These are phyloP conservation scores for Gymnobelideus leadbeateri DNA, from an alignment of 2,113 vertebrate genomes.

Conservation along the genomic window DNA sequence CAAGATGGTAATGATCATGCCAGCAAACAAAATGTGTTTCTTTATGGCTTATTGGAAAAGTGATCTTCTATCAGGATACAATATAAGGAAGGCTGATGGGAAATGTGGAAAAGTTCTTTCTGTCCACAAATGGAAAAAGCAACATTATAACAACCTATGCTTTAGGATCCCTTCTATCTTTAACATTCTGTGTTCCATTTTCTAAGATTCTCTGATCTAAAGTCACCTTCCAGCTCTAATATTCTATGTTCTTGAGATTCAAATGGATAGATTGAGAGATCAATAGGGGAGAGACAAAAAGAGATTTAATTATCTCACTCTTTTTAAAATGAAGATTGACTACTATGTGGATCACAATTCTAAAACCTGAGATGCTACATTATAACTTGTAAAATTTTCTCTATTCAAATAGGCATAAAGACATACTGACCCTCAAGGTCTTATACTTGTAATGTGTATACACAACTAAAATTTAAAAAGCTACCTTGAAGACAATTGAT, in stretches of 20 bases:
- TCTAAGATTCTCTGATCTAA: slow-evolving; percentile 42
- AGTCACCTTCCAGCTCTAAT: not conserved
- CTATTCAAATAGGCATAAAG: slow-evolving; percentile 48
- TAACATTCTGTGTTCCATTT: slow-evolving; percentile 6
- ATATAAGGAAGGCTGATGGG: slow-evolving; percentile 36
- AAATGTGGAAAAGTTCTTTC: slow-evolving; percentile 52
- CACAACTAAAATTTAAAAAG: slow-evolving; percentile 59
- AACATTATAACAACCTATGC: not conserved
- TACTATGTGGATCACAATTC: slow-evolving; percentile 59
- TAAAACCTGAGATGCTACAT: slow-evolving; percentile 63
- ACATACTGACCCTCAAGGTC: slow-evolving; percentile 61
- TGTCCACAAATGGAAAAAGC: slow-evolving; percentile 18
- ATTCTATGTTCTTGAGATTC: not conserved
- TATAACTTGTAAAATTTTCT: slow-evolving; percentile 51
- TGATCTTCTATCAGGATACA: not conserved
- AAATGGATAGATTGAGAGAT: not conserved
- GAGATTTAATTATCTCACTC: slow-evolving; percentile 53
- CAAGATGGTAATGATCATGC: not conserved
- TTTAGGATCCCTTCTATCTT: not conserved
- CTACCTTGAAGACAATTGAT: slow-evolving; percentile 61
- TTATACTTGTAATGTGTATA: slow-evolving; percentile 53
- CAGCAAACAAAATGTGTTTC: slow-evolving; percentile 14
- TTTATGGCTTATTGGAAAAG: slow-evolving; percentile 38
- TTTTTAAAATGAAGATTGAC: slow-evolving; percentile 67
- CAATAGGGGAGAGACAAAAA: not conserved